These are phyloP conservation scores for Sinocyclocheilus grahami DNA, from an alignment of 2,113 vertebrate genomes.

Conservation along the genomic window DNA sequence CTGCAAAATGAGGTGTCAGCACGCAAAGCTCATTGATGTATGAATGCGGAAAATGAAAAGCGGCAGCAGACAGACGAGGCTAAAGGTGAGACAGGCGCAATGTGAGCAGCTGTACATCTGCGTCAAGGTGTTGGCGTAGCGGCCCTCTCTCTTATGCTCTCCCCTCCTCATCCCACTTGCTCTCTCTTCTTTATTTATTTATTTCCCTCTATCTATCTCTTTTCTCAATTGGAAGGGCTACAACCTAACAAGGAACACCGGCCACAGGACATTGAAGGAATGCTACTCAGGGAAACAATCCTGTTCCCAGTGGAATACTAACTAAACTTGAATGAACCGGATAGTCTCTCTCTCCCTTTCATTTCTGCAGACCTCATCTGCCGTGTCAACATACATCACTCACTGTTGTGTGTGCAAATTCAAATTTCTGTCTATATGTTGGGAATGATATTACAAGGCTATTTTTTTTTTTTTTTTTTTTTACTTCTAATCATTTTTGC, in stretches of 20 bases:
- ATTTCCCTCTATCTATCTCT: conserved; percentile 59
- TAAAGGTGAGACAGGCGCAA: conserved; percentile 95
- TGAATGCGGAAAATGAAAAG: conserved; percentile 99
- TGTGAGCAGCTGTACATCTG: conserved; percentile 96
- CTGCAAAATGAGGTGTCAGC: conserved; percentile 99
- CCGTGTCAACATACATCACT: conserved; percentile 86
- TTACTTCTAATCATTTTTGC: conserved; percentile 17
- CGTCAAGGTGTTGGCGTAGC: conserved; percentile 94
- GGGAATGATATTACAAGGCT: conserved; percentile 3
- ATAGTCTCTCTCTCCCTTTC: conserved; percentile 46
- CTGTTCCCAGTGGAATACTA: conserved; percentile 87
- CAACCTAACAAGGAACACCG: conserved; percentile 94
- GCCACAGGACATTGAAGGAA: conserved; percentile 90
- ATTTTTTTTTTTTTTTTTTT: background rate
- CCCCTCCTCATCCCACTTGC: conserved; percentile 51
- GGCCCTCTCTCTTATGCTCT: conserved; percentile 72
- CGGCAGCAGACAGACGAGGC: conserved; percentile 96
- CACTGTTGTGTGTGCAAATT: conserved; percentile 95
- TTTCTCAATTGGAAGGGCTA: conserved; percentile 83
- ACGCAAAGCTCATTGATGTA: conserved; percentile 99
- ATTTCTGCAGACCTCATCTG: conserved; percentile 70
- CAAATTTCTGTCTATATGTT: conserved; percentile 50
- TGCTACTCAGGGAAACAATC: conserved; percentile 80
- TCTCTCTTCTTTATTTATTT: conserved; percentile 54
- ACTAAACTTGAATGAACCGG: conserved; percentile 79